Conservation (phyloP, 2,888 invertebrate species). For the Tipula lateralis region DNA sequence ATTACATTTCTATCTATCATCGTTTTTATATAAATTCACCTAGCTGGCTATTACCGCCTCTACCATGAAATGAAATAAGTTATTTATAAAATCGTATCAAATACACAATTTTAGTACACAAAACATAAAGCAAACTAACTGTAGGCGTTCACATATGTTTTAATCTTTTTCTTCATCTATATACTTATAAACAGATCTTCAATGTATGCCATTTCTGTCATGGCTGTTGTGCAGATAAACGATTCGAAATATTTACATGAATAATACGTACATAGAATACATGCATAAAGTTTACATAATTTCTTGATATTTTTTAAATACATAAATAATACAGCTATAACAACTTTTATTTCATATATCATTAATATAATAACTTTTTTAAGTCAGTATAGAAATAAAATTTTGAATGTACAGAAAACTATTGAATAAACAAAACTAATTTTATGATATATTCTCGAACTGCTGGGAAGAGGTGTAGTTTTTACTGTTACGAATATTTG, state of each 20-base stretch:
- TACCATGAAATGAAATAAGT: not conserved
- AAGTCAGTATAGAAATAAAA: not conserved
- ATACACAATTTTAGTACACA: not conserved
- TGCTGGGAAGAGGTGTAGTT: no score
- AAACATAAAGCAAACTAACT: not conserved
- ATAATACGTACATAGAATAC: not conserved
- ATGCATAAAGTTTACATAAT: not conserved
- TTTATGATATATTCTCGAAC: not conserved
- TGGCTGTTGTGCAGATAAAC: not conserved
- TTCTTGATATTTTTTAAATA: not conserved
- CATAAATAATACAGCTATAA: not conserved
- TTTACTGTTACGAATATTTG: no score
- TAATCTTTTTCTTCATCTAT: not conserved
- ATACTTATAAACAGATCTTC: not conserved
- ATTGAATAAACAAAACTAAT: slow-evolving; percentile 11
- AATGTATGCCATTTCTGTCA: not conserved
- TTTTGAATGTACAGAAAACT: not conserved
- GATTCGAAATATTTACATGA: not conserved
- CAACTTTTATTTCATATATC: not conserved
- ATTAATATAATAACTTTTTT: not conserved
- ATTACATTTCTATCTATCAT: no score
- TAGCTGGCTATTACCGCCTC: not conserved
- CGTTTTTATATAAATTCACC: no score
- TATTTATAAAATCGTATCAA: not conserved
- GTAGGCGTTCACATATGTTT: not conserved